phyloP scores from a whole-genome alignment of 2,888 invertebrate species.

The Actias luna region DNA sequence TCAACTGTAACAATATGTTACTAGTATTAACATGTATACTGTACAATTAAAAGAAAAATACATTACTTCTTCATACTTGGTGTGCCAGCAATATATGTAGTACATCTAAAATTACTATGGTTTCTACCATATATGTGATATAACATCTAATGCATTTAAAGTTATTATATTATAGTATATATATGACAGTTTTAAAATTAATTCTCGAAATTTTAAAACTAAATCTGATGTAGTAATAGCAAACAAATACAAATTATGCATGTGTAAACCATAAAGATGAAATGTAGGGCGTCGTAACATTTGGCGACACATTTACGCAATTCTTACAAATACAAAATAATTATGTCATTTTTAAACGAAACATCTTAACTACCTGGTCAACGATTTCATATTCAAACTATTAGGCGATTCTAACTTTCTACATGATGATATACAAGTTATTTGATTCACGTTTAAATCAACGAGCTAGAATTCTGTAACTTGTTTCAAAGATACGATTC shows the following conservation, averaged over 20 bases:
- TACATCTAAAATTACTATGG: neutral
- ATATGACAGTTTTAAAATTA: too few species aligned
- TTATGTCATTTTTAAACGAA: constrained; percentile 40
- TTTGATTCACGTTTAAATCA: constrained; percentile 32
- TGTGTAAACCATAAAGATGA: constrained; percentile 23
- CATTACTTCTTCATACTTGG: too few species aligned
- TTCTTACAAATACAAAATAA: constrained; percentile 35
- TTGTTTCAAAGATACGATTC: neutral
- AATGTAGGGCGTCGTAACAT: constrained; percentile 24
- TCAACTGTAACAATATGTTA: too few species aligned
- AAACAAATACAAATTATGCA: constrained; percentile 13
- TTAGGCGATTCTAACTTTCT: constrained; percentile 46
- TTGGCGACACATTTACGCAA: constrained; percentile 36
- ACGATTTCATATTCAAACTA: constrained; percentile 52
- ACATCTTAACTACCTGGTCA: constrained; percentile 48
- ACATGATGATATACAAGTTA: constrained; percentile 36
- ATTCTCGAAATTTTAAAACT: neutral
- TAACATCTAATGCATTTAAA: too few species aligned
- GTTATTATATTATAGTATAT: too few species aligned
- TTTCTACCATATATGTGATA: too few species aligned
- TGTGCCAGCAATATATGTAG: too few species aligned
- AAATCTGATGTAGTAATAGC: constrained; percentile 8
- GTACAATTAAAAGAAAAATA: too few species aligned
- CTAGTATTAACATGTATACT: too few species aligned
- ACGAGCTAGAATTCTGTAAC: neutral